Evolutionary conservation across 2,888 invertebrate genomes (phyloP).

Genomic region (Aspidiotus rigidus): DNA sequence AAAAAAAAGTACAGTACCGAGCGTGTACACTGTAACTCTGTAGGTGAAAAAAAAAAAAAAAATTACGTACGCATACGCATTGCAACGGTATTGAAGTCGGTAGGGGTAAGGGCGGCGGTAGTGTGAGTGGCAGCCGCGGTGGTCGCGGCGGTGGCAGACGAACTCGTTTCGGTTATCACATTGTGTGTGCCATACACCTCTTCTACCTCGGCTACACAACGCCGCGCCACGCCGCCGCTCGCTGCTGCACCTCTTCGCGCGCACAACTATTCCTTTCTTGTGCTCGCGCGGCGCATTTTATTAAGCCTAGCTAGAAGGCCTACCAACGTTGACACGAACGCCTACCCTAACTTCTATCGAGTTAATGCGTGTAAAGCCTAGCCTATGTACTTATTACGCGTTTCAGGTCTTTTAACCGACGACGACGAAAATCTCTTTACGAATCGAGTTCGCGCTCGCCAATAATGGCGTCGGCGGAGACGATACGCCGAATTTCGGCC

Average conservation of each 20-base stretch:
- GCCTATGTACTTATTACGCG: constrained; percentile 20
- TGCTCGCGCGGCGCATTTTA: not conserved
- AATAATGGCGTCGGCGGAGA: not conserved
- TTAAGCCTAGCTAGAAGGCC: not conserved
- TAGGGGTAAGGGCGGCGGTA: not conserved
- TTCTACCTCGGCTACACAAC: not conserved
- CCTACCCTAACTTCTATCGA: constrained; percentile 31
- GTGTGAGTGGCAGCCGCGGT: not conserved
- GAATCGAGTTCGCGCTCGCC: not conserved
- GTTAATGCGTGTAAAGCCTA: constrained; percentile 24
- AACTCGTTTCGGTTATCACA: constrained; percentile 15
- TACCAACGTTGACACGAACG: constrained; percentile 14
- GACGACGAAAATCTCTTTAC: not conserved
- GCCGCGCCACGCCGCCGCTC: too few species aligned
- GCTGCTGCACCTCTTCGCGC: not conserved
- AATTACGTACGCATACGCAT: constrained; percentile 14
- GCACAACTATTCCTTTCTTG: constrained; percentile 2
- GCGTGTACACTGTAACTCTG: not conserved
- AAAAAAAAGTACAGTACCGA: not conserved
- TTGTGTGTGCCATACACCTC: constrained; percentile 11
- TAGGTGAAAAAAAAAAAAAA: not conserved
- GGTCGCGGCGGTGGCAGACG: not conserved
- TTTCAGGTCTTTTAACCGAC: constrained; percentile 21
- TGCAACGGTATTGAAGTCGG: not conserved
- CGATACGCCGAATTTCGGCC: constrained; percentile 28